Percentiles rank a stretch among this genome's conserved stretches.
Evolutionary conservation across 1,140 invertebrate genomes (phyloP).

Genomic region (Phocides pigmalion): DNA sequence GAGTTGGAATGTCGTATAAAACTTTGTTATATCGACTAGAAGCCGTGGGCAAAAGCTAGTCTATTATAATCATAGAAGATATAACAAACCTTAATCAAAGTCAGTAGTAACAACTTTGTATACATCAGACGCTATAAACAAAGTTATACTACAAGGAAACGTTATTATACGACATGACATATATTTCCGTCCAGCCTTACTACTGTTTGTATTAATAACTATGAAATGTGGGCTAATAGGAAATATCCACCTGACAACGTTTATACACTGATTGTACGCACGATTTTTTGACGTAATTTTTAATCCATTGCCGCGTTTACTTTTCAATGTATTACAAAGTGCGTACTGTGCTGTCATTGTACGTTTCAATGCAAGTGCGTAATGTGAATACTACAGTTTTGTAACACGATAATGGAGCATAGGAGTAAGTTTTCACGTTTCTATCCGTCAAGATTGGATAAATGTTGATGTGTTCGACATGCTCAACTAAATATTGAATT

Average conservation of each 20-base stretch:
- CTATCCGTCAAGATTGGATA: constrained; percentile 8
- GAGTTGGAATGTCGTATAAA: too few relatives aligned
- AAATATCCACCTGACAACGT: constrained; percentile 23
- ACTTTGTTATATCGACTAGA: too few relatives aligned
- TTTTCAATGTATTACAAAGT: background rate
- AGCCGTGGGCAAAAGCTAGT: too few relatives aligned
- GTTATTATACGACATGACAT: constrained; percentile 25
- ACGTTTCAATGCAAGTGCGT: background rate
- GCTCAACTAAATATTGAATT: constrained; percentile 4
- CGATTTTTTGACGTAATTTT: constrained; percentile 2
- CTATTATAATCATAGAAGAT: too few relatives aligned
- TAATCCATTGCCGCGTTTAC: constrained; percentile 9
- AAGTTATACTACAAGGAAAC: constrained; percentile 21
- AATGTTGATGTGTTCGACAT: constrained; percentile 7
- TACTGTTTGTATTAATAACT: constrained; percentile 29
- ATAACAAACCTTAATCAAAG: background rate
- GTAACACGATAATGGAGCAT: background rate
- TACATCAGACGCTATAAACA: constrained; percentile 11
- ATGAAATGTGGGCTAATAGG: constrained; percentile 30
- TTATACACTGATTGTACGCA: background rate
- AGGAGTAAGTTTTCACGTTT: constrained; percentile 16
- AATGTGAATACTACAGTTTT: background rate
- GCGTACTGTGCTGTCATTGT: background rate
- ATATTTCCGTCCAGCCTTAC: constrained; percentile 27
- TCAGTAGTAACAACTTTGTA: background rate